phyloP scores from a whole-genome alignment of 2,113 vertebrate genomes.

The Tragelaphus scriptus region DNA sequence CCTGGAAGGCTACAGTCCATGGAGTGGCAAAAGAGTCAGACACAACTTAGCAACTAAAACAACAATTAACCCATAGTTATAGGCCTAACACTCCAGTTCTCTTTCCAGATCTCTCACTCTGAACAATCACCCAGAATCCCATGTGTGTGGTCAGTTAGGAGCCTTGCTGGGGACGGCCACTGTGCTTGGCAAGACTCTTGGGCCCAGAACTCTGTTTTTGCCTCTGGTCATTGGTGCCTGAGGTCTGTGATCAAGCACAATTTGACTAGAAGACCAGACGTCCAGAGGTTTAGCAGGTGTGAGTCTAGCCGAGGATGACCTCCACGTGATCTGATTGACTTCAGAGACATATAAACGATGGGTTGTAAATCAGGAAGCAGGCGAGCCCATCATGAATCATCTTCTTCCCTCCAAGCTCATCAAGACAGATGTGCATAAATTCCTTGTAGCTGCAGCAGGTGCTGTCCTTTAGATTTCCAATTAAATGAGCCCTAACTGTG shows the following conservation, averaged over 20 bases:
- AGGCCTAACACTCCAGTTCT: neutral
- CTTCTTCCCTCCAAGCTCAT: constrained; percentile 84
- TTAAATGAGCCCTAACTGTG: constrained; percentile 79
- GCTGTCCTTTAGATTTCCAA: constrained; percentile 79
- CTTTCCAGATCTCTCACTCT: neutral
- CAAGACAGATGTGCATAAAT: constrained; percentile 86
- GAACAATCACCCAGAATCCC: neutral
- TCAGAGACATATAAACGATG: constrained; percentile 88
- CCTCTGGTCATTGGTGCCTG: neutral
- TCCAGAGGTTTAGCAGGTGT: constrained; percentile 81
- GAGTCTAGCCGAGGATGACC: constrained; percentile 85
- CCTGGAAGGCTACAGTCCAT: neutral
- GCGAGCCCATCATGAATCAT: constrained; percentile 76
- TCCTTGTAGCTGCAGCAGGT: constrained; percentile 74
- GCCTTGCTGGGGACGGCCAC: neutral
- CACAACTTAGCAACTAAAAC: neutral
- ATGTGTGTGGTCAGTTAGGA: neutral
- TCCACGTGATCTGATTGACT: constrained; percentile 87
- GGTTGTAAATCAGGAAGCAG: constrained; percentile 87
- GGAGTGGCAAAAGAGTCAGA: neutral
- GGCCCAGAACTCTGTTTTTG: neutral
- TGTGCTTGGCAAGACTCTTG: neutral
- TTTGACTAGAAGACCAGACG: constrained; percentile 57
- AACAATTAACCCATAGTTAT: neutral
- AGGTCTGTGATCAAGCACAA: neutral